Evolutionary conservation across 2,888 invertebrate genomes (phyloP).

Genomic region (Hypomecis atomaria): DNA sequence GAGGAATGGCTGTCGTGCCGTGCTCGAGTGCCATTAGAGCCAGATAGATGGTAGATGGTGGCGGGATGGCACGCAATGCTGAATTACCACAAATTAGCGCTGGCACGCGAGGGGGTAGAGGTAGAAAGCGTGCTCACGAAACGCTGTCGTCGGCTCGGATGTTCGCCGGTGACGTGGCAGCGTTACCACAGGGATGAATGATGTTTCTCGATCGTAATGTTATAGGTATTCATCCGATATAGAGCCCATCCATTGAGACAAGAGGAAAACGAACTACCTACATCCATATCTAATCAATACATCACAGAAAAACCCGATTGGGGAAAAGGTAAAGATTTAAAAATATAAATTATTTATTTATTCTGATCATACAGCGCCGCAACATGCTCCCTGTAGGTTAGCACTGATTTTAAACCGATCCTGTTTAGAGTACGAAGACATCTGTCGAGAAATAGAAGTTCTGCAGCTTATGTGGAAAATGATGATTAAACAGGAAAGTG

Average conservation of each 20-base stretch:
- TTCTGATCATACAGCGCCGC: not conserved
- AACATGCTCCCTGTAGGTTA: no score
- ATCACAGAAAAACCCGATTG: not conserved
- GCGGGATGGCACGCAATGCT: constrained; percentile 50
- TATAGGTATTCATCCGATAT: not conserved
- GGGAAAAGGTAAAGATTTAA: no score
- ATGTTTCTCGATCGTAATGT: not conserved
- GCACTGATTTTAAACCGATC: no score
- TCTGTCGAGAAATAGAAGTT: no score
- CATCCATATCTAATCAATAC: not conserved
- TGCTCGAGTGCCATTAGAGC: constrained; percentile 45
- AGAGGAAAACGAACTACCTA: no score
- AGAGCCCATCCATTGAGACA: not conserved
- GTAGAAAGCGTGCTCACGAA: constrained; percentile 66
- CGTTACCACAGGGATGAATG: constrained; percentile 2
- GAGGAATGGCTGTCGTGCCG: constrained; percentile 46
- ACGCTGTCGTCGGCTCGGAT: constrained; percentile 38
- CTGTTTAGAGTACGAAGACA: no score
- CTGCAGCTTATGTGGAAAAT: no score
- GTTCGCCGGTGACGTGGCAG: constrained; percentile 30
- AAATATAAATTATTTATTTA: not conserved
- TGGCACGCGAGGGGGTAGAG: constrained; percentile 59
- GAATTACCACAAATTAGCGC: constrained; percentile 63
- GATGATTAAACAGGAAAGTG: no score
- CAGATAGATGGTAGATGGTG: constrained; percentile 39